Conservation (phyloP, 2,888 invertebrate genomes). For the Colostygia pectinataria region DNA sequence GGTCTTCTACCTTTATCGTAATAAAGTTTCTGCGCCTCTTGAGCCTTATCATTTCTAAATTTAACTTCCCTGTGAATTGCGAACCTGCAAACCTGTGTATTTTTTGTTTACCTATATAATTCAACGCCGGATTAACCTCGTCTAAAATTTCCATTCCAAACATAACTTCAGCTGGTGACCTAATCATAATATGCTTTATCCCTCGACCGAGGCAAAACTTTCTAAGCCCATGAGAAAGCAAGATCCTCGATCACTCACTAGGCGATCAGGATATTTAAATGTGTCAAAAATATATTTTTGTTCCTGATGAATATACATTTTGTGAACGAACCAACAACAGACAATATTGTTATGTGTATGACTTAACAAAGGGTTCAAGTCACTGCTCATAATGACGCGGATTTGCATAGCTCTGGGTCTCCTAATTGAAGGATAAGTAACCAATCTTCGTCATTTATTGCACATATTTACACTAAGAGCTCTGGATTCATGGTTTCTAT, state of each 20-base stretch:
- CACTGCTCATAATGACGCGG: not conserved
- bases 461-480: not conserved
- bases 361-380: not conserved
- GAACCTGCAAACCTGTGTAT: not conserved
- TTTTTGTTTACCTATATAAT: not conserved
- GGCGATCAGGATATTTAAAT: not conserved
- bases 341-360: not conserved
- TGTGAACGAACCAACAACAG: not conserved
- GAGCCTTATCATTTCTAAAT: not conserved
- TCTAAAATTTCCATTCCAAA: not conserved
- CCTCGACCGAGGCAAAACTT: not conserved
- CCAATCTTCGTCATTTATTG: slow-evolving; percentile 6
- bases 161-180: slow-evolving; percentile 2
- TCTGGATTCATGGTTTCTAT: not conserved
- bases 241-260: not conserved
- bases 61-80: not conserved
- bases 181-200: not conserved
- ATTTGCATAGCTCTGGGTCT: slow-evolving; percentile 7
- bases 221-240: not conserved
- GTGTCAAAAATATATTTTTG: not conserved
- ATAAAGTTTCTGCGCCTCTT: not conserved
- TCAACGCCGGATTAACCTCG: not conserved
- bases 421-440: slow-evolving; percentile 7
- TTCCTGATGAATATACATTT: not conserved
- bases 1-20: not conserved